phyloP scores from a whole-genome alignment of 2,888 invertebrate species.

The Lacanobia oleracea region DNA sequence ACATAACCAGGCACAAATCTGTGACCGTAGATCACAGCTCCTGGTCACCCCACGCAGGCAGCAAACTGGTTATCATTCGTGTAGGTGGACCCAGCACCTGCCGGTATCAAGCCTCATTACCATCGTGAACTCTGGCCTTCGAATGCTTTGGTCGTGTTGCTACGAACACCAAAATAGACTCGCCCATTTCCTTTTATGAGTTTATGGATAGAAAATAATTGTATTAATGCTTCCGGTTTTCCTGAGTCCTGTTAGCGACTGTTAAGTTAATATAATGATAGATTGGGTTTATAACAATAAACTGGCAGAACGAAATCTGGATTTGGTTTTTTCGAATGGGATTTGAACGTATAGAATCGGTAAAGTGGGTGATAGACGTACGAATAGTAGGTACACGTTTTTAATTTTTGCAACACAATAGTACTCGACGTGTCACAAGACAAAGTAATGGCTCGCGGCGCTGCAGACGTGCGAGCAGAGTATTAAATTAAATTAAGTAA shows the following conservation, averaged over 20 bases:
- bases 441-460: too few relatives aligned
- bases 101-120: slow-evolving; percentile 25
- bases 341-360: too few relatives aligned
- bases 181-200: slow-evolving; percentile 21
- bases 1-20: background rate
- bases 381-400: too few relatives aligned
- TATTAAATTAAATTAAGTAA: too few relatives aligned
- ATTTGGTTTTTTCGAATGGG: too few relatives aligned
- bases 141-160: slow-evolving; percentile 24
- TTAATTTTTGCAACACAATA: too few relatives aligned
- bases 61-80: slow-evolving; percentile 34
- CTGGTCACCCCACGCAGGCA: slow-evolving; percentile 48
- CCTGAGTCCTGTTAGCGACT: background rate
- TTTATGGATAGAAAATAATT: background rate
- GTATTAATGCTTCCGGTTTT: background rate
- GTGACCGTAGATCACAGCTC: slow-evolving; percentile 35
- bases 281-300: too few relatives aligned
- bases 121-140: slow-evolving; percentile 55
- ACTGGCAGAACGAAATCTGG: too few relatives aligned
- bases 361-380: too few relatives aligned
- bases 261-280: too few relatives aligned
- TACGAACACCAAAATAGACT: slow-evolving; percentile 10
- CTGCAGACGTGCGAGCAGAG: too few relatives aligned
- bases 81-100: slow-evolving; percentile 42
- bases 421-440: too few relatives aligned